Conservation (phyloP, 2,113 vertebrate species). For the Meles meles region DNA sequence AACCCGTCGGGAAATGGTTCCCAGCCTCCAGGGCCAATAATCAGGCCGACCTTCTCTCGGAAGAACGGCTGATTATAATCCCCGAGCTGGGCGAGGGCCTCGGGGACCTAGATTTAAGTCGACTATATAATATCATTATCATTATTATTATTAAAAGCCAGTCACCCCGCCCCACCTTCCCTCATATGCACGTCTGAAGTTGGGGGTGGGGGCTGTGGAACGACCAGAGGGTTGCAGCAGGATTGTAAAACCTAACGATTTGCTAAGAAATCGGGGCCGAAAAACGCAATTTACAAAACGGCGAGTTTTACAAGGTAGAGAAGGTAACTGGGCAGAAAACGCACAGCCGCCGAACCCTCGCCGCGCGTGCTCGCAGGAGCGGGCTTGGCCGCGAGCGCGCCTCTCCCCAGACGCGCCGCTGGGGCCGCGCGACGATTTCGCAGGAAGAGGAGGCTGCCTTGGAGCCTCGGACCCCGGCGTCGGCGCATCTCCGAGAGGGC, state of each 20-base stretch:
- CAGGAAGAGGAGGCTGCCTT: constrained; percentile 56
- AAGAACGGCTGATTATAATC: background rate
- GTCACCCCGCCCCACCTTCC: background rate
- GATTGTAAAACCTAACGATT: constrained; percentile 42
- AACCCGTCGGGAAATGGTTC: background rate
- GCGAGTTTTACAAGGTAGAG: constrained; percentile 74
- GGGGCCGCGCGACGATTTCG: constrained; percentile 43
- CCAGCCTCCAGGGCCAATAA: background rate
- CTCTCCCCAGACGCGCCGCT: background rate
- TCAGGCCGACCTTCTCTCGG: background rate
- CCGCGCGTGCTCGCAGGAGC: background rate
- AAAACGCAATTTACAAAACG: constrained; percentile 68
- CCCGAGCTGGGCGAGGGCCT: background rate
- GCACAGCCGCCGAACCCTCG: background rate
- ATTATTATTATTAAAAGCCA: background rate
- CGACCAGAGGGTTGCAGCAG: background rate
- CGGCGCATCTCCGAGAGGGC: background rate
- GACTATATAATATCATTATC: background rate
- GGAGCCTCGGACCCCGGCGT: background rate
- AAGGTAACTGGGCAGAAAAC: constrained; percentile 72
- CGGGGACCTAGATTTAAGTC: background rate
- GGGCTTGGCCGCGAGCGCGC: background rate
- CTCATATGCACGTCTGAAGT: background rate
- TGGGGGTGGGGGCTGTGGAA: background rate
- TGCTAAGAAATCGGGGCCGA: constrained; percentile 74